Base-by-base conservation (phyloP, 2,113 vertebrate genomes). In the Ia io region DNA sequence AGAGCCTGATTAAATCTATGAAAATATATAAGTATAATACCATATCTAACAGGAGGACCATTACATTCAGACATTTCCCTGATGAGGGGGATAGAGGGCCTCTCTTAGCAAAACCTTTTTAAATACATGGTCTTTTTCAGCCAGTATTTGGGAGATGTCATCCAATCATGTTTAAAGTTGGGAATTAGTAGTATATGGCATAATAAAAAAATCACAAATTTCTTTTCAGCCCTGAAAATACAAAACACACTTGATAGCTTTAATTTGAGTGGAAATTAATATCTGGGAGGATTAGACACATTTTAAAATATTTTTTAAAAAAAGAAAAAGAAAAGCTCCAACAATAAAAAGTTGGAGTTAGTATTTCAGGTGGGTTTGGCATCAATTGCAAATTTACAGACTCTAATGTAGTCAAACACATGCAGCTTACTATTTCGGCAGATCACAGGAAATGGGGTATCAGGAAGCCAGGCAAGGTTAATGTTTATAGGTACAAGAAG, bases 371-470 rank as follows among this genome's bases (percentile, higher is more conserved):
- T 56, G 28, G 95, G 40, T 79, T 22, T 90, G 65, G 69, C 59
- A 77, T 95, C 88, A 89, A 84, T 4, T 88, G 56, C 37, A 96
- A 83, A 49, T 79, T 83, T 92, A 23, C 3, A 77, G 70, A 42
- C 71, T 67, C 22, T 87, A 49, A 49, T 61, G 30, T 53, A 77
- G 80, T 53, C n/a, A 51, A 25, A 69, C 9, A 83, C 53, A 42
- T 40, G 56, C 14, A 84, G 80, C 65, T 95, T 80, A 93, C 69
- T 96, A 69, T 71, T 97, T 95, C 40, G 79, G 86, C 51, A 93
- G 32, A 87, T 90, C n/a, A 94, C 0, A 82, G 91, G 4, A 93
- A 97, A 96, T 22, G 51, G 1, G 0, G 28, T 63, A 85, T 88
- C 6, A 74, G 83, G 35, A 56, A 76, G 83, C 2, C 47, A 89